phyloP scores from a whole-genome alignment of 2,888 invertebrate species.

The Macrostomum cliftonense region DNA sequence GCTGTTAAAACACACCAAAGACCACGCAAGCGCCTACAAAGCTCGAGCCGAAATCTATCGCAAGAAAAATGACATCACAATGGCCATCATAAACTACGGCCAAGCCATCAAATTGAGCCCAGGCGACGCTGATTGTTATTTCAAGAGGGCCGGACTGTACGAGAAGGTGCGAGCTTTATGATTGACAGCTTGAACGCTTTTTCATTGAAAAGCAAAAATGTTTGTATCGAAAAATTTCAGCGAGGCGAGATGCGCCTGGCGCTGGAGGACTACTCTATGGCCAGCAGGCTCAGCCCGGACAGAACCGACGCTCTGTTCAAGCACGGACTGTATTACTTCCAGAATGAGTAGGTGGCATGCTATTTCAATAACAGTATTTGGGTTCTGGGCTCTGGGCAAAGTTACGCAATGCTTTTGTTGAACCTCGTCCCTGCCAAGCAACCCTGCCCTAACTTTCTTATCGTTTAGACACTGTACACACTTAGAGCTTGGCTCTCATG shows the following conservation, averaged over 20 bases:
- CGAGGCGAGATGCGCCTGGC: constrained; percentile 31
- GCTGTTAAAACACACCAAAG: constrained; percentile 28
- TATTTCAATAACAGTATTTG: background rate
- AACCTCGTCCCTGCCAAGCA: too few relatives aligned
- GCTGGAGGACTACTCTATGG: constrained; percentile 31
- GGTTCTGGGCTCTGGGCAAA: background rate
- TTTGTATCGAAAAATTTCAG: constrained; percentile 16
- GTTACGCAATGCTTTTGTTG: background rate
- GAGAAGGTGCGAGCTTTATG: constrained; percentile 20
- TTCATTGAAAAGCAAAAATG: background rate
- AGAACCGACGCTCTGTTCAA: constrained; percentile 31
- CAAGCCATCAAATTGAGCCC: constrained; percentile 34
- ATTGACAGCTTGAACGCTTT: too few relatives aligned
- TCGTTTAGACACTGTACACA: background rate
- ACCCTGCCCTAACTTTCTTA: background rate
- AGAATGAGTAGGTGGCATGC: constrained; percentile 21
- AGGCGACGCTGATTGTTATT: constrained; percentile 29
- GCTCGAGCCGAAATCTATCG: background rate
- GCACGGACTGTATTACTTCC: constrained; percentile 31
- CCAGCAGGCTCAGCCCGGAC: constrained; percentile 26
- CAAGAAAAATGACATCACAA: constrained; percentile 22
- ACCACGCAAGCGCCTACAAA: constrained; percentile 29
- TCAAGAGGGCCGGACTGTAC: constrained; percentile 31
- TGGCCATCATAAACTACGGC: constrained; percentile 33
- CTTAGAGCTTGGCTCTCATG: background rate